Evolutionary conservation across 2,888 invertebrate genomes (phyloP), one percentile per base, ranked within the genome.

Genomic region (Yponomeuta evonymella): DNA sequence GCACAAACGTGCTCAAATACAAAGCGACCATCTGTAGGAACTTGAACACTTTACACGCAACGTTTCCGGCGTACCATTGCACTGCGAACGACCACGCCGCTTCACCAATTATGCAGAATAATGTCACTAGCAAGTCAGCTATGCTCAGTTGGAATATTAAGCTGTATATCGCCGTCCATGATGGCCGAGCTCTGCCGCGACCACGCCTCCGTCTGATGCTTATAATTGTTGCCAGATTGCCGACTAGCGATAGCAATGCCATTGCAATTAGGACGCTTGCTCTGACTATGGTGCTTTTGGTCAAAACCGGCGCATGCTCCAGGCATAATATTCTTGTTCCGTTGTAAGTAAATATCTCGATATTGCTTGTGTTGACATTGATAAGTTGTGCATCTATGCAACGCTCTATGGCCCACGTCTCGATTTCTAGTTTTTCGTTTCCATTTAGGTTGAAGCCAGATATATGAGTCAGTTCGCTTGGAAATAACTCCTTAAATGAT

Each of bases 21-120:
- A 97, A 89, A 70, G 96, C 95, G 79, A 96, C 96, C 94, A 96
- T 95, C 87, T 97, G 96, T 69, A 95, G 89, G 76, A 95, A 96
- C 84, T 97, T 97, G 79, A 97, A 95, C 71, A 96, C 75, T 87
- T 97, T 97, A 85, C 97, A 97, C 66, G 94, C 93, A 11, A 94
- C 83, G 79, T 96, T 95, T 2, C 96, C 96, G 15, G 96, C 96
- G 68, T 95, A 88, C 97, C 97, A 97, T 73, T 95, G 94, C 0
- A 97, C 96, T 0, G 96, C 95, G 71, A 95, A 95, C 65, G 94
- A 95, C 97, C 97, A 97, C 0, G 95, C 93, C 0, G 96, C 96
- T 78, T 97, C 97, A 0, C 96, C 96, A 4, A 95, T 94, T 74
- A 97, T 94, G 81, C 97, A 97, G 84, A 96, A 96, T 68, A 96